A percentile compares a stretch with the other conserved stretches of the same genome.
phyloP scores from a whole-genome alignment of 2,113 vertebrate species.

The Polyodon spathula region DNA sequence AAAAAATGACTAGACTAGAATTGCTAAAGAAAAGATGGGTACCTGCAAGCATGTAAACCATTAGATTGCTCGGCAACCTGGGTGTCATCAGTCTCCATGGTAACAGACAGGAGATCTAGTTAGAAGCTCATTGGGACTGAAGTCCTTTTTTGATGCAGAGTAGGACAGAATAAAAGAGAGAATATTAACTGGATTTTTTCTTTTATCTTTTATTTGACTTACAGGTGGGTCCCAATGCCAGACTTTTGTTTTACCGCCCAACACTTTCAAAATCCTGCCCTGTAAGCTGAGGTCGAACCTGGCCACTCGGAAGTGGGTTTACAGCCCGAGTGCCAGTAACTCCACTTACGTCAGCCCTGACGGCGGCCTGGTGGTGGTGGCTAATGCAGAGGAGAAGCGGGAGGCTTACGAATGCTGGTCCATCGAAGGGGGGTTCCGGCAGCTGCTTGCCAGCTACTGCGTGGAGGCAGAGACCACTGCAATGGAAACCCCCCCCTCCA shows the following conservation, averaged over 20 bases:
- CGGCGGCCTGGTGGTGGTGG: conserved; percentile 77
- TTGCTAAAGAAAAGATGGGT: too few species aligned
- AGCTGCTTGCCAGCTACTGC: conserved; percentile 84
- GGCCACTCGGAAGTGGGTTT: conserved; percentile 72
- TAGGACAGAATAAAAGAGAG: too few species aligned
- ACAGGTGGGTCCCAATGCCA: conserved; percentile 55
- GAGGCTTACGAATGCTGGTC: conserved; percentile 90
- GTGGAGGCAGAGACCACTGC: conserved; percentile 44
- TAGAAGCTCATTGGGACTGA: too few species aligned
- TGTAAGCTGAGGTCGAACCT: conserved; percentile 82
- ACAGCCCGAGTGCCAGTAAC: conserved; percentile 46
- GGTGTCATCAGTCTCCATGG: too few species aligned
- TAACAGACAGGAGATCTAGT: too few species aligned
- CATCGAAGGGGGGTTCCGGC: conserved; percentile 71
- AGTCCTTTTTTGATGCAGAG: too few species aligned
- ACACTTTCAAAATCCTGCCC: conserved; percentile 66
- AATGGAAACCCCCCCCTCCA: conserved; percentile 41
- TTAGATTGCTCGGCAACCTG: too few species aligned
- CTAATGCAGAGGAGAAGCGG: conserved; percentile 48
- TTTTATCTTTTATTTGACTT: conserved; percentile 15
- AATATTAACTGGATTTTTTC: too few species aligned
- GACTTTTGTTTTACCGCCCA: conserved; percentile 60
- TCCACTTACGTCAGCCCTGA: conserved; percentile 70
- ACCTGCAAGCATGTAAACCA: too few species aligned
- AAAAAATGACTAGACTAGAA: too few species aligned